These are phyloP conservation scores for Microctenopoma lineatum DNA, from an alignment of 2,797 vertebrate species.

Conservation along the genomic window DNA sequence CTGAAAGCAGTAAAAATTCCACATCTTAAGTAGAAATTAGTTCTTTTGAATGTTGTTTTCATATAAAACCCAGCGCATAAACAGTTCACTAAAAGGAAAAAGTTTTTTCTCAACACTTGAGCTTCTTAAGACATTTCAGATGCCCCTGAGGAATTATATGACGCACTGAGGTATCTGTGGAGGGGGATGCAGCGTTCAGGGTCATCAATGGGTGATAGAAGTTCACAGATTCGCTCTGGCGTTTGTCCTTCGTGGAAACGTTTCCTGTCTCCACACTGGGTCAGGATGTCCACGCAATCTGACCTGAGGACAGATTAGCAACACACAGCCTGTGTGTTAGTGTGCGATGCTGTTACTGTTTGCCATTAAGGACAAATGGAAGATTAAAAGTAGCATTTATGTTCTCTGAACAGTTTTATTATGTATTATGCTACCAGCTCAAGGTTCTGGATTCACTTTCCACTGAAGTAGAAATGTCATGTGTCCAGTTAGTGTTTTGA, in stretches of 20 bases:
- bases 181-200: conserved; percentile 94
- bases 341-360: too few species aligned
- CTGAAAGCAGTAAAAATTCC: too few species aligned
- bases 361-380: too few species aligned
- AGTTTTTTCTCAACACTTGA: not conserved
- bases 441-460: too few species aligned
- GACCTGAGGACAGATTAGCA: conserved; percentile 83
- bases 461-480: too few species aligned
- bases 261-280: conserved; percentile 93
- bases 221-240: conserved; percentile 95
- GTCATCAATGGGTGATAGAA: conserved; percentile 93
- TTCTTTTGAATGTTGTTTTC: not conserved
- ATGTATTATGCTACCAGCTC: too few species aligned
- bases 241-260: conserved; percentile 93
- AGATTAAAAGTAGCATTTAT: too few species aligned
- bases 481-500: too few species aligned
- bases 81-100: not conserved
- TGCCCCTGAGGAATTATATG: not conserved
- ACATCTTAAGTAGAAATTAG: too few species aligned
- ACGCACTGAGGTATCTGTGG: conserved; percentile 94
- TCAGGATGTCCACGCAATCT: conserved; percentile 97
- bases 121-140: not conserved
- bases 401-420: too few species aligned
- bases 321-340: too few species aligned
- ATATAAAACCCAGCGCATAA: not conserved